Evolutionary conservation across 2,888 invertebrate species (phyloP), one percentile per base, ranked within the genome.

Genomic region (Drosophila helvetica): DNA sequence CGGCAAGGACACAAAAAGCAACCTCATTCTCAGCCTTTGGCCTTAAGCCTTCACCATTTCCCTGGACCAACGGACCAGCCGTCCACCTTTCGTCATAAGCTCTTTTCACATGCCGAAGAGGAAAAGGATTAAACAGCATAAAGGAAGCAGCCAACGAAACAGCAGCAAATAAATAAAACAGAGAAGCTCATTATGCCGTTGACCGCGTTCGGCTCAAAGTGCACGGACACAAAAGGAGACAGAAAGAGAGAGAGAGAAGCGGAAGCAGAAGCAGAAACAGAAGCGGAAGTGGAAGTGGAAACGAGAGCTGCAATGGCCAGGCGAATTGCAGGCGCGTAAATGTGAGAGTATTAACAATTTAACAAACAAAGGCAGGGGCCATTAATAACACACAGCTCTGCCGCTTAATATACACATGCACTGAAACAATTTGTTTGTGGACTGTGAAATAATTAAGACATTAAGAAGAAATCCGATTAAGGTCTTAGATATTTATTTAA

Each of bases 291-390:
- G 56, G n/a, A 7, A 38, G 15, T n/a, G 6, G 57, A 46, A 62
- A 22, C 58, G 50, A 56, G 55, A 68, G 66, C 55, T 38, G 38
- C 15, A 70, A 56, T 33, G 59, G 53, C 55, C 60, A 52, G 65
- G 47, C 42, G 55, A 59, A 66, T 53, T 65, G 68, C 67, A 61
- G 54, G 55, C 51, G 43, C 63, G 70, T 69, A 65, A 67, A 53
- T 70, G 59, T 55, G 58, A n/a, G 45, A 54, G 50, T 65, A 71
- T 72, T 63, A 75, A 57, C 64, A 69, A 61, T 75, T 85, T 72
- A 60, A 61, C 68, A 54, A 67, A 81, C 68, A 71, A 56, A 56
- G 47, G 19, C 45, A 30, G 64, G 47, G 25, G 18, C 58, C 68
- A 68, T 74, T 75, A 75, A 79, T 70, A 70, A 77, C 65, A 25